Evolutionary conservation across 2,888 invertebrate genomes (phyloP).

Genomic region (Sarcophaga subvicina): DNA sequence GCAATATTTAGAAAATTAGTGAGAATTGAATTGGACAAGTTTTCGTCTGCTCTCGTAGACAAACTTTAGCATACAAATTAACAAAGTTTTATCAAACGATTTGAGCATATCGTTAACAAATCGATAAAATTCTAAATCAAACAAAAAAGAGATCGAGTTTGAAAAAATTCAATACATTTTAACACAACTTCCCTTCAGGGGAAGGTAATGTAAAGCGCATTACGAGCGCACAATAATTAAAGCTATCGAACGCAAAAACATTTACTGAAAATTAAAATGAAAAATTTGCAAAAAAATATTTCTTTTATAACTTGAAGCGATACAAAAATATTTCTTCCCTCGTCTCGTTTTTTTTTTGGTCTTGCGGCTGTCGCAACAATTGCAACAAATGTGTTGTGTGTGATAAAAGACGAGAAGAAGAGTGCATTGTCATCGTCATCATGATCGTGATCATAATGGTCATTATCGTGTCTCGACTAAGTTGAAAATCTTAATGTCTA

Average conservation of each 20-base stretch:
- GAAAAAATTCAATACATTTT: too few relatives aligned
- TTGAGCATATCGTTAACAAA: too few relatives aligned
- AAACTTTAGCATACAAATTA: too few relatives aligned
- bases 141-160: too few relatives aligned
- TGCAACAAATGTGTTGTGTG: neutral
- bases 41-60: too few relatives aligned
- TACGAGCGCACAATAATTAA: neutral
- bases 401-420: conserved; percentile 20
- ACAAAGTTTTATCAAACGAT: too few relatives aligned
- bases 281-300: neutral
- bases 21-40: too few relatives aligned
- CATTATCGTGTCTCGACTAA: conserved; percentile 3
- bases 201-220: neutral
- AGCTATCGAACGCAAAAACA: neutral
- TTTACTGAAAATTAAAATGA: neutral
- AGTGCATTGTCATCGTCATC: conserved; percentile 8
- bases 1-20: too few relatives aligned
- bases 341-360: neutral
- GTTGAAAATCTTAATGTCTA: conserved; percentile 51
- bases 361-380: neutral
- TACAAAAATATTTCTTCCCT: conserved; percentile 8
- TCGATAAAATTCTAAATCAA: too few relatives aligned
- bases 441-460: neutral
- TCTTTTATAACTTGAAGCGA: conserved; percentile 36
- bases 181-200: too few relatives aligned